Evolutionary conservation across 2,888 invertebrate species (phyloP).

Genomic region (Empis stercorea): DNA sequence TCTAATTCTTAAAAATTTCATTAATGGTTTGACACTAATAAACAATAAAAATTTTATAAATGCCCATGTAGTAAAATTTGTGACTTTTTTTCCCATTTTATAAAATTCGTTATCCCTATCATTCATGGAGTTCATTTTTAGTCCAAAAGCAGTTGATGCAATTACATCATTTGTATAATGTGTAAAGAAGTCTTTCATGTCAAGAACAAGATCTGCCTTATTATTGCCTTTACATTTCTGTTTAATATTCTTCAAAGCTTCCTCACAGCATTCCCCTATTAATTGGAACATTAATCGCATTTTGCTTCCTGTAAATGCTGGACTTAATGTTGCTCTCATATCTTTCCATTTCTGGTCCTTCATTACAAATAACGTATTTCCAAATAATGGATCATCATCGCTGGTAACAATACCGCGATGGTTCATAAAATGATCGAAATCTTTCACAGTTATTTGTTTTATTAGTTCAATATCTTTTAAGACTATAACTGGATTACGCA

Average conservation of each 20-base stretch:
- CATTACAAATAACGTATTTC: slow-evolving; percentile 37
- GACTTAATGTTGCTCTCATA: slow-evolving; percentile 37
- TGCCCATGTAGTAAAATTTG: slow-evolving; percentile 27
- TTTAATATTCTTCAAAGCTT: slow-evolving; percentile 4
- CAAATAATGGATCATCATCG: slow-evolving; percentile 38
- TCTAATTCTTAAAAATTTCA: slow-evolving; percentile 19
- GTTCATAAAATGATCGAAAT: slow-evolving; percentile 44
- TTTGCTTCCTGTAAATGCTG: slow-evolving; percentile 38
- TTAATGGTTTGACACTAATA: slow-evolving; percentile 11
- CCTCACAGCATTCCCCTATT: slow-evolving; percentile 26
- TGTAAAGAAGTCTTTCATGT: slow-evolving; percentile 24
- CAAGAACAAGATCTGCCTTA: slow-evolving; percentile 8
- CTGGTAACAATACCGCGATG: slow-evolving; percentile 33
- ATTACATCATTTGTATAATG: slow-evolving; percentile 28
- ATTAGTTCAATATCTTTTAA: slow-evolving; percentile 43
- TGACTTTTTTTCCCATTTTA: slow-evolving; percentile 37
- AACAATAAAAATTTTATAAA: slow-evolving; percentile 20
- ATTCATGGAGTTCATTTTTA: slow-evolving; percentile 40
- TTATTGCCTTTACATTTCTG: neutral
- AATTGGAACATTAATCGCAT: slow-evolving; percentile 36
- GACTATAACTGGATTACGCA: slow-evolving; percentile 32
- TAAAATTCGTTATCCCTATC: slow-evolving; percentile 43
- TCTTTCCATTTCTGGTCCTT: slow-evolving; percentile 36
- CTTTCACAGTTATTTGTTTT: slow-evolving; percentile 41
- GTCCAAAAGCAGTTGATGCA: slow-evolving; percentile 27